A percentile compares a stretch with the other conserved stretches of the same genome.
phyloP scores from a whole-genome alignment of 2,888 invertebrate genomes.

The Argynnis bischoffii region DNA sequence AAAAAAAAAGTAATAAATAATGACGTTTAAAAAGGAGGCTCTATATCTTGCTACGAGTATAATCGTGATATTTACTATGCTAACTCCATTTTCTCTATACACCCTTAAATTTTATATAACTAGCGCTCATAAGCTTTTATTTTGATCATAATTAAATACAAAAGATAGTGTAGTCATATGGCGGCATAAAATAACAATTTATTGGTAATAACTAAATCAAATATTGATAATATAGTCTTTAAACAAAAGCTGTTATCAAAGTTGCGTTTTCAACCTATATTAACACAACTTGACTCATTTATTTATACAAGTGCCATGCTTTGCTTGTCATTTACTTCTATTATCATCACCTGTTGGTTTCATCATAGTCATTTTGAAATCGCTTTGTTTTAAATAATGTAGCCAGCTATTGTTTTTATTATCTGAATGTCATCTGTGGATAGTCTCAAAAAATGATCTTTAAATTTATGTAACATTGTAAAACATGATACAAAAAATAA shows the following conservation, averaged over 20 bases:
- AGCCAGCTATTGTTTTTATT: constrained; percentile 28
- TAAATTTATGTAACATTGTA: constrained; percentile 20
- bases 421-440: constrained; percentile 27
- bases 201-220: too few species aligned
- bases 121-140: too few species aligned
- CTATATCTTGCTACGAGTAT: too few species aligned
- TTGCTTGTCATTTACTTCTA: constrained; percentile 30
- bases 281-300: constrained; percentile 56
- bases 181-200: too few species aligned
- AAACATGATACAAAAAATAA: not conserved
- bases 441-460: constrained; percentile 20
- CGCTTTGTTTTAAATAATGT: constrained; percentile 38
- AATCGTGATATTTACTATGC: too few species aligned
- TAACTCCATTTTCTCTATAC: too few species aligned
- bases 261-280: constrained; percentile 6
- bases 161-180: too few species aligned
- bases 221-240: too few species aligned
- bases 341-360: constrained; percentile 47
- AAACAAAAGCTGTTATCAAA: not conserved
- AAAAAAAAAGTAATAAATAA: too few species aligned
- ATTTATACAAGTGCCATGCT: constrained; percentile 63
- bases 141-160: too few species aligned
- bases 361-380: constrained; percentile 49
- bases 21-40: too few species aligned
- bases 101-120: too few species aligned